Evolutionary conservation across 2,797 vertebrate genomes (phyloP), one percentile per base, ranked within the genome.

Genomic region (Xenopus petersii): DNA sequence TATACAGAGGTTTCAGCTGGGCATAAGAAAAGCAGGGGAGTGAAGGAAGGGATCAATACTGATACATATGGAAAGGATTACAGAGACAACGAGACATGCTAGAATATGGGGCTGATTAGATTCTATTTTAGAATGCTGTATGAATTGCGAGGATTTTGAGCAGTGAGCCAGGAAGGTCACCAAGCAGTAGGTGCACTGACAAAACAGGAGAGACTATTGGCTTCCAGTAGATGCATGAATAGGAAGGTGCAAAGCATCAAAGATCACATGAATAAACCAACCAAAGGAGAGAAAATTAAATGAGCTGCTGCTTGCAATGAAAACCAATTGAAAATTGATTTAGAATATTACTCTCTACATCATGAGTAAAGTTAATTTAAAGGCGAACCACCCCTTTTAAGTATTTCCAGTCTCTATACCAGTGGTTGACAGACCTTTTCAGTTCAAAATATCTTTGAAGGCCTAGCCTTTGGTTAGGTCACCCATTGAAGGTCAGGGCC

Each of bases 41-140:
- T 42, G 8, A 42, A 42, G 42, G 9, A 42, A 47, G 60, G 5
- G 56, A 74, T 67, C 72, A 74, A 67, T 74, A 49, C 47, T 24
- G 30, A 54, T 74, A 67, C 46, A 74, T 74, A 74, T 74, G 55
- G 24, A 67, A 55, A 36, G 24, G 26, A 2, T 56, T 56, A 24
- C 9, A 42, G 30, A 12, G 62, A 2, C 21, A 21, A 64, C 49
- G 12, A 54, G 51, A 47, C 6, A 42, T 15, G 8, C 24, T 17
- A 48, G 36, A 13, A 65, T 58, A 16, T 24, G 15, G 16, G 17
- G 21, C 10, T 12, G 15, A 13, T 12, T 36, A 13, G 30, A 61
- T 51, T 51, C 49, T 5, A 51, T 51, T 51, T 15, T 15, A 51
- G 49, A 51, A 51, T 11, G 48, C 51, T 49, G 55, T 24, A 59